A percentile compares a stretch with the other conserved stretches of the same genome.
phyloP scores from a whole-genome alignment of 2,113 vertebrate genomes.

The Lepus americanus region DNA sequence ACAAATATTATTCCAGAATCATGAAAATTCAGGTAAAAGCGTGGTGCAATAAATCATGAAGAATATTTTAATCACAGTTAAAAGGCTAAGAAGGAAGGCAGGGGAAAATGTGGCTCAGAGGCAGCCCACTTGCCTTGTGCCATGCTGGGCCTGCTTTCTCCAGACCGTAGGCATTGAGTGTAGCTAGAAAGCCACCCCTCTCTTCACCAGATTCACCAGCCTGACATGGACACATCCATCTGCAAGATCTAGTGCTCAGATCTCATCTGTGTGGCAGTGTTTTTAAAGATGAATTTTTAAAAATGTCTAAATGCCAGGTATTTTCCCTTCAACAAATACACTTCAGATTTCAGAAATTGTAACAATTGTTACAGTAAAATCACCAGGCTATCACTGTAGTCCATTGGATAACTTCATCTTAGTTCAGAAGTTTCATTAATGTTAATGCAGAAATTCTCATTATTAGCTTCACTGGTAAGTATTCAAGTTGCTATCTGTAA shows the following conservation, averaged over 20 bases:
- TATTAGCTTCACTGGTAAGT: slow-evolving; percentile 56
- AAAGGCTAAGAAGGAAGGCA: slow-evolving; percentile 58
- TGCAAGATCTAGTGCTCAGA: slow-evolving; percentile 74
- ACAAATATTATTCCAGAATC: slow-evolving; percentile 77
- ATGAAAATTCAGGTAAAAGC: slow-evolving; percentile 80
- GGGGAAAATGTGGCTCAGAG: slow-evolving; percentile 78
- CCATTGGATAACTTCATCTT: neutral
- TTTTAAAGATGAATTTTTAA: slow-evolving; percentile 39
- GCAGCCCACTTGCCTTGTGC: slow-evolving; percentile 62
- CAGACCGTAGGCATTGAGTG: slow-evolving; percentile 76
- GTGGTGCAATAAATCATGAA: slow-evolving; percentile 81
- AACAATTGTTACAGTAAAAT: neutral
- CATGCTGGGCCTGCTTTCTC: slow-evolving; percentile 73
- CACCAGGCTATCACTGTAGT: neutral
- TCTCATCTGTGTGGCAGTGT: neutral
- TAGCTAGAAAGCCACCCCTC: slow-evolving; percentile 61
- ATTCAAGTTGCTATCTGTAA: slow-evolving; percentile 9
- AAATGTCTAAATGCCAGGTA: slow-evolving; percentile 23
- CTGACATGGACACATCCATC: slow-evolving; percentile 58
- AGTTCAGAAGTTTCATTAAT: neutral
- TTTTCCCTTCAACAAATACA: slow-evolving; percentile 53
- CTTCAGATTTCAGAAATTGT: slow-evolving; percentile 40
- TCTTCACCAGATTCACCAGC: slow-evolving; percentile 54
- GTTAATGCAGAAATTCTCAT: neutral
- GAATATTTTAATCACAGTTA: slow-evolving; percentile 80